A percentile compares a stretch with the other conserved stretches of the same genome.
Conservation (phyloP, 92 coral and sea anemone genomes). For the Siderastrea radians region DNA sequence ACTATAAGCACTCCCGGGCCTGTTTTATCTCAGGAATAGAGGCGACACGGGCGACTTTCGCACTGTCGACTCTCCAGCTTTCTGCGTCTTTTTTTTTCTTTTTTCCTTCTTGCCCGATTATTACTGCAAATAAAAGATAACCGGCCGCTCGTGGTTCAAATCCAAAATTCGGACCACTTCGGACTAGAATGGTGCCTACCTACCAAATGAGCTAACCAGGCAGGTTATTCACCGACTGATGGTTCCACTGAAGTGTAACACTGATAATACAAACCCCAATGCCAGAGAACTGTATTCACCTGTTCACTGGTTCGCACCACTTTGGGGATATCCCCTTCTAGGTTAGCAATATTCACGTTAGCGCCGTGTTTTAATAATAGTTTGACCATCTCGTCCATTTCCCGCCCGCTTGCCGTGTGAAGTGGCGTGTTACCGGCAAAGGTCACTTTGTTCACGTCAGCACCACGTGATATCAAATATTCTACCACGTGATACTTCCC, state of each 20-base stretch:
- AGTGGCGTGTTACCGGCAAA: conserved; percentile 96
- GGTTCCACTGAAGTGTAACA: background rate
- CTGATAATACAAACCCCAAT: background rate
- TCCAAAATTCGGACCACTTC: too few species aligned
- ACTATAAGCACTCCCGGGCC: too few species aligned
- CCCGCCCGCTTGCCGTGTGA: conserved; percentile 97
- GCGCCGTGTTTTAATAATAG: conserved; percentile 84
- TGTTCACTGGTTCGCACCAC: conserved; percentile 81
- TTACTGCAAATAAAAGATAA: too few species aligned
- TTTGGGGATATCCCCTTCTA: conserved; percentile 90
- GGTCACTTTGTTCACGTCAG: conserved; percentile 88
- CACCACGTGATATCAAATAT: conserved; percentile 85
- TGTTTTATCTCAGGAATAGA: too few species aligned
- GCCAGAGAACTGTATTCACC: conserved; percentile 32
- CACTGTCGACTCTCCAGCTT: too few species aligned
- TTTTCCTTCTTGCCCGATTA: too few species aligned
- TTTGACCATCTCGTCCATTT: conserved; percentile 87
- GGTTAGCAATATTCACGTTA: conserved; percentile 84
- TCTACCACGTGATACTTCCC: conserved; percentile 84
- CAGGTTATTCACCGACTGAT: too few species aligned
- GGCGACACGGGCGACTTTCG: too few species aligned
- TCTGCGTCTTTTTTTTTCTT: too few species aligned
- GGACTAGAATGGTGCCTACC: too few species aligned
- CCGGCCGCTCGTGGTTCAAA: too few species aligned
- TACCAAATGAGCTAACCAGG: too few species aligned